Percentiles rank a stretch among this genome's conserved stretches.
Conservation (phyloP, 2,797 vertebrate species). For the Molossus alvarezi region DNA sequence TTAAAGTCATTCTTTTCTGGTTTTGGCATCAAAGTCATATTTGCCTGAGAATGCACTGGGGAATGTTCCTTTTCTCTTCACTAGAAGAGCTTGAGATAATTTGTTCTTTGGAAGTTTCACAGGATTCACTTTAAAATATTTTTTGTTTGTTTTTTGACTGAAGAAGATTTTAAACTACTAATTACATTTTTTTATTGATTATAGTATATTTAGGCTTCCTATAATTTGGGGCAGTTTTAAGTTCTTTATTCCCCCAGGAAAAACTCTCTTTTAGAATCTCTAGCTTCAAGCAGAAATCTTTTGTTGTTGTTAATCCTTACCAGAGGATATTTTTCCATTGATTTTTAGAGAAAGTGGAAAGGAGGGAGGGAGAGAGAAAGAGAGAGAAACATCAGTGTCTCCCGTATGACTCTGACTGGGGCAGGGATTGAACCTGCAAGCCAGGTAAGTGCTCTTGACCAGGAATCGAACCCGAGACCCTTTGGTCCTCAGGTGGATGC, state of each 20-base stretch:
- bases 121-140: background rate
- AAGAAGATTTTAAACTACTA: conserved; percentile 24
- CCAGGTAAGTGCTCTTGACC: too few species aligned
- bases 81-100: background rate
- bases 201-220: background rate
- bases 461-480: too few species aligned
- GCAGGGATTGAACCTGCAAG: too few species aligned
- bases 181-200: background rate
- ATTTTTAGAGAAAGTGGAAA: too few species aligned
- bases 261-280: background rate
- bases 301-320: too few species aligned
- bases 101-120: conserved; percentile 57
- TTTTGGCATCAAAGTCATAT: conserved; percentile 15
- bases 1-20: background rate
- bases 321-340: too few species aligned
- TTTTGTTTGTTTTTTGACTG: background rate
- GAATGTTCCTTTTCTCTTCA: background rate
- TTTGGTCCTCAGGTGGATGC: too few species aligned
- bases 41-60: background rate
- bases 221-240: background rate
- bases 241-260: background rate
- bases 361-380: too few species aligned
- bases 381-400: too few species aligned
- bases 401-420: too few species aligned
- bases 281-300: background rate